A percentile compares a stretch with the other conserved stretches of the same genome.
phyloP scores from a whole-genome alignment of 2,888 invertebrate genomes.

The Blastobasis lacticolella region DNA sequence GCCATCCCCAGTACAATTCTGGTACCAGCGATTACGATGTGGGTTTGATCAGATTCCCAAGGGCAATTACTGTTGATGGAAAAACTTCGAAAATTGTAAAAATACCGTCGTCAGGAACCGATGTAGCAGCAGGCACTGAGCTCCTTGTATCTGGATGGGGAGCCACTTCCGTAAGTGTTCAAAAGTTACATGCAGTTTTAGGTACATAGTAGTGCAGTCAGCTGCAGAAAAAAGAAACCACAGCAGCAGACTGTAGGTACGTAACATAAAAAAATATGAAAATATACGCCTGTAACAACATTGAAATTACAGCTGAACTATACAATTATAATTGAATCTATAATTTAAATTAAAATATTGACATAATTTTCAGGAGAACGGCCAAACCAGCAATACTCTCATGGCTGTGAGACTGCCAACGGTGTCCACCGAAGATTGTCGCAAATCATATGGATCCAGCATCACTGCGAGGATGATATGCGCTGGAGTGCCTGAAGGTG shows the following conservation, averaged over 20 bases:
- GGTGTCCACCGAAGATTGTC: constrained; percentile 28
- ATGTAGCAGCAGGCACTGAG: constrained; percentile 28
- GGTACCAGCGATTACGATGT: constrained; percentile 58
- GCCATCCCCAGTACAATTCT: constrained; percentile 51
- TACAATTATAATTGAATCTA: no score
- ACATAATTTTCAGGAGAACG: constrained; percentile 33
- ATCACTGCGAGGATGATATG: constrained; percentile 53
- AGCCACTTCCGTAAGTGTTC: constrained; percentile 38
- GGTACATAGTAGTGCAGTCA: no score
- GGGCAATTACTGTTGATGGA: constrained; percentile 41
- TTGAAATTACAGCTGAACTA: no score
- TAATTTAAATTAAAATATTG: not conserved
- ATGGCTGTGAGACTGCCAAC: constrained; percentile 36
- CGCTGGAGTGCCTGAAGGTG: constrained; percentile 47
- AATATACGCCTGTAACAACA: no score
- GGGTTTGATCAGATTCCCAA: constrained; percentile 41
- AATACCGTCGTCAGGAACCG: constrained; percentile 22
- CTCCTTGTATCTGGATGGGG: constrained; percentile 55
- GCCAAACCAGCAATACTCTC: constrained; percentile 27
- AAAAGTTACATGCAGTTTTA: no score
- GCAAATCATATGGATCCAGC: constrained; percentile 19
- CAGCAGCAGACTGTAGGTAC: no score
- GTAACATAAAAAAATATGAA: no score
- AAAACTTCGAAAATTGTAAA: constrained; percentile 27
- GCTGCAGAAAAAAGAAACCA: no score